Evolutionary conservation across 1,140 invertebrate genomes (phyloP).

Genomic region (Gerris buenoi): DNA sequence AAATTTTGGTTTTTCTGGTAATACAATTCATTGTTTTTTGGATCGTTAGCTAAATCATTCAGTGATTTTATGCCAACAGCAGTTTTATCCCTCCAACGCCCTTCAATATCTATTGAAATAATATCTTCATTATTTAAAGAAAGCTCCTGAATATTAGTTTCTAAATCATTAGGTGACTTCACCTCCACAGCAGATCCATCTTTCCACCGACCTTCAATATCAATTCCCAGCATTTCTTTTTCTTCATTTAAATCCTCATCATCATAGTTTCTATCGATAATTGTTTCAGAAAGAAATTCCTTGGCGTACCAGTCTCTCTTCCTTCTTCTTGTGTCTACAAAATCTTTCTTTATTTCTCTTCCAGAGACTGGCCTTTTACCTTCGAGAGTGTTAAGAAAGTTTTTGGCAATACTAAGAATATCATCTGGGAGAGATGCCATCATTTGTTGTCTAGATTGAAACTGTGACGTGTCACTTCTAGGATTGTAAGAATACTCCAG

Average conservation of each 20-base stretch:
- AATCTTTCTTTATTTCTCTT: not conserved
- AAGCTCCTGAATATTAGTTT: not conserved
- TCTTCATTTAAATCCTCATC: conserved; percentile 8
- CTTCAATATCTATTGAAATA: conserved; percentile 9
- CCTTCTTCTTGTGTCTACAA: not conserved
- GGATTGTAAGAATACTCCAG: conserved; percentile 18
- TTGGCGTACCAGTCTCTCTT: not conserved
- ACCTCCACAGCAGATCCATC: not conserved
- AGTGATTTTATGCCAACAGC: too few species aligned
- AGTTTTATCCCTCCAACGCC: not conserved
- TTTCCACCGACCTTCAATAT: conserved; percentile 2
- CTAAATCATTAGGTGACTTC: not conserved
- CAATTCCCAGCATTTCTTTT: not conserved
- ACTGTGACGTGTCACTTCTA: conserved; percentile 11
- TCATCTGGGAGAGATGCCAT: conserved; percentile 17
- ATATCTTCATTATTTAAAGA: conserved; percentile 1
- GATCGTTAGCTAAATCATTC: too few species aligned
- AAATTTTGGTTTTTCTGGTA: not conserved
- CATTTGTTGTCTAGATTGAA: conserved; percentile 14
- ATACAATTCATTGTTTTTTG: too few species aligned
- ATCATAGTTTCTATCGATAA: not conserved
- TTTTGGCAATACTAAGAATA: conserved; percentile 14
- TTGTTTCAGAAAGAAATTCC: not conserved
- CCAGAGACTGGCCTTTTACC: conserved; percentile 17
- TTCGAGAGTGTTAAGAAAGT: conserved; percentile 14